Conservation (phyloP, 2,888 invertebrate genomes). For the Hedya salicella region DNA sequence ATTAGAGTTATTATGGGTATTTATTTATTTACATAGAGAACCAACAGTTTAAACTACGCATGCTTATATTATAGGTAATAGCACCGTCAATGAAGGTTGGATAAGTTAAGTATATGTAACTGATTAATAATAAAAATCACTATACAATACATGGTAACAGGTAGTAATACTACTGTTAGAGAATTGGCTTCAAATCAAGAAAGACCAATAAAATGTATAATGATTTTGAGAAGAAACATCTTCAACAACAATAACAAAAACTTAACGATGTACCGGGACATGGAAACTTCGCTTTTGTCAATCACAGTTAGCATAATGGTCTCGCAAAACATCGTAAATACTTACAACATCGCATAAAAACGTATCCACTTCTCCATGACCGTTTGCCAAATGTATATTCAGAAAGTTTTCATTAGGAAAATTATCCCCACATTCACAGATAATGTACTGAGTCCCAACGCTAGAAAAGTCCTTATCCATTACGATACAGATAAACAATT, state of each 20-base stretch:
- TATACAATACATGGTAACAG: too few relatives aligned
- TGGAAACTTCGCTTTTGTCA: background rate
- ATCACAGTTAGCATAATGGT: background rate
- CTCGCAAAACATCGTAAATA: slow-evolving; percentile 10
- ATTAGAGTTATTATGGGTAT: too few relatives aligned
- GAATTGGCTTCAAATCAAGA: too few relatives aligned
- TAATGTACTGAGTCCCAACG: slow-evolving; percentile 38
- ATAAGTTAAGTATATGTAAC: too few relatives aligned
- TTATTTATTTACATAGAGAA: too few relatives aligned
- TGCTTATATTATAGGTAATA: too few relatives aligned
- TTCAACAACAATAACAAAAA: slow-evolving; percentile 4
- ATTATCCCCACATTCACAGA: slow-evolving; percentile 44
- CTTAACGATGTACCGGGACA: slow-evolving; percentile 3
- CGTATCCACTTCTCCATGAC: slow-evolving; percentile 23
- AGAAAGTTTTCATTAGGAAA: slow-evolving; percentile 37
- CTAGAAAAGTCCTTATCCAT: slow-evolving; percentile 36
- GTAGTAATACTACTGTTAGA: too few relatives aligned
- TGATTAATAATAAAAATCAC: too few relatives aligned
- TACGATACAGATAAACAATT: slow-evolving; percentile 39
- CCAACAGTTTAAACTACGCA: too few relatives aligned
- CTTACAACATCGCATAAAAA: slow-evolving; percentile 30
- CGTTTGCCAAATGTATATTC: slow-evolving; percentile 27
- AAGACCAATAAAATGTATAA: too few relatives aligned
- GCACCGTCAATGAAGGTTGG: too few relatives aligned
- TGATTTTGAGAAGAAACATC: too few relatives aligned